A percentile compares a stretch with the other conserved stretches of the same genome.
Conservation (phyloP, 2,113 vertebrate species). For the Erythrolamprus reginae region DNA sequence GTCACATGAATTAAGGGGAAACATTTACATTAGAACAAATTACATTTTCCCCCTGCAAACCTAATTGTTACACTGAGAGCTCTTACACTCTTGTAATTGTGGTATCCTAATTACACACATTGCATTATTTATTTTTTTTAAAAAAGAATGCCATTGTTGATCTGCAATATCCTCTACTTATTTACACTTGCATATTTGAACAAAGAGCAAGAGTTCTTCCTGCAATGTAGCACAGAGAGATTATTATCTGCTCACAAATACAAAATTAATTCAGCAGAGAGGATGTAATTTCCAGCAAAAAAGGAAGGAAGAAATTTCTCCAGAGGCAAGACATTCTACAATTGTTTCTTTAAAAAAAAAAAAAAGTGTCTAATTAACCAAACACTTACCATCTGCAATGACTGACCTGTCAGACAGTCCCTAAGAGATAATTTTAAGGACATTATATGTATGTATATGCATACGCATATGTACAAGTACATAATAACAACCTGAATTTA, state of each 20-base stretch:
- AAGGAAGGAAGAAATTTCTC: conserved; percentile 68
- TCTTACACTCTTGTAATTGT: conserved; percentile 70
- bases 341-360: conserved; percentile 71
- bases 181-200: conserved; percentile 77
- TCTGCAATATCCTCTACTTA: conserved; percentile 72
- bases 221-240: conserved; percentile 63
- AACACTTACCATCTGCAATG: conserved; percentile 74
- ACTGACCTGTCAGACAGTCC: conserved; percentile 76
- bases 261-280: conserved; percentile 69
- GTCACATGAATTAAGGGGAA: conserved; percentile 70
- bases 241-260: conserved; percentile 70
- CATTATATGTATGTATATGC: conserved; percentile 31
- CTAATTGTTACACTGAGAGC: conserved; percentile 76
- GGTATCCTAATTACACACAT: conserved; percentile 68
- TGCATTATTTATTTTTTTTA: conserved; percentile 64
- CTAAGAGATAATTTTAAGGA: conserved; percentile 74
- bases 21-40: conserved; percentile 79
- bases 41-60: conserved; percentile 66
- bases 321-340: conserved; percentile 73
- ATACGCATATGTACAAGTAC: conserved; percentile 14
- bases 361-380: conserved; percentile 77
- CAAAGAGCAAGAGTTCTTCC: conserved; percentile 67
- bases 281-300: conserved; percentile 64
- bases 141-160: conserved; percentile 68
- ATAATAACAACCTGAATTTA: conserved; percentile 65